phyloP scores from a whole-genome alignment of 2,888 invertebrate genomes.

The Hofmannophila pseudospretella region DNA sequence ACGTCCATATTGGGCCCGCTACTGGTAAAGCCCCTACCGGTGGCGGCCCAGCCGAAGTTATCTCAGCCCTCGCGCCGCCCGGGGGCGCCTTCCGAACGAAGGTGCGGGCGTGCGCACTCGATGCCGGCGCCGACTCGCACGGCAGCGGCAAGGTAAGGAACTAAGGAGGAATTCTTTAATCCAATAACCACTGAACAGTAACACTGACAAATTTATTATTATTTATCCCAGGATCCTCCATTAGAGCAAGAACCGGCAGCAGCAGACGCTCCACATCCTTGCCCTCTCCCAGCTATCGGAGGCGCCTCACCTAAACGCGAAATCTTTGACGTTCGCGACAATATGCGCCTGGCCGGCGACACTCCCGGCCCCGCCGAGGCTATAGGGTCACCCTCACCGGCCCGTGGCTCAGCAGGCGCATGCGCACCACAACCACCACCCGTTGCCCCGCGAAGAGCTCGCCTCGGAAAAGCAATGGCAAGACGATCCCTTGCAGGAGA shows the following conservation, averaged over 20 bases:
- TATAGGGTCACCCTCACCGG: conserved; percentile 82
- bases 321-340: conserved; percentile 58
- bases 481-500: conserved; percentile 78
- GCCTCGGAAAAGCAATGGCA: conserved; percentile 82
- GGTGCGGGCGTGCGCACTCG: conserved; percentile 67
- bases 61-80: conserved; percentile 61
- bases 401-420: conserved; percentile 82
- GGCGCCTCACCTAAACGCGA: conserved; percentile 68
- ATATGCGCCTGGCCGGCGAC: conserved; percentile 51
- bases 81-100: conserved; percentile 74
- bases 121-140: conserved; percentile 58
- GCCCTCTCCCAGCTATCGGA: conserved; percentile 58
- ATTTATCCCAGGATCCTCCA: conserved; percentile 55
- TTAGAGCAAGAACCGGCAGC: conserved; percentile 55
- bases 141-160: conserved; percentile 68
- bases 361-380: conserved; percentile 54
- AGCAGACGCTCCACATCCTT: conserved; percentile 60
- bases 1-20: conserved; percentile 98
- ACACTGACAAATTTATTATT: no score
- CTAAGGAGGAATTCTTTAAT: no score
- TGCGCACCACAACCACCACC: conserved; percentile 79
- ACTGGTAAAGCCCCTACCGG: conserved; percentile 94
- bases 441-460: conserved; percentile 61
- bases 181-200: background rate
- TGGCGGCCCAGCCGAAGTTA: conserved; percentile 74